A percentile compares a stretch with the other conserved stretches of the same genome.
Conservation (phyloP, 2,113 vertebrate species). For the Embiotoca jacksoni region DNA sequence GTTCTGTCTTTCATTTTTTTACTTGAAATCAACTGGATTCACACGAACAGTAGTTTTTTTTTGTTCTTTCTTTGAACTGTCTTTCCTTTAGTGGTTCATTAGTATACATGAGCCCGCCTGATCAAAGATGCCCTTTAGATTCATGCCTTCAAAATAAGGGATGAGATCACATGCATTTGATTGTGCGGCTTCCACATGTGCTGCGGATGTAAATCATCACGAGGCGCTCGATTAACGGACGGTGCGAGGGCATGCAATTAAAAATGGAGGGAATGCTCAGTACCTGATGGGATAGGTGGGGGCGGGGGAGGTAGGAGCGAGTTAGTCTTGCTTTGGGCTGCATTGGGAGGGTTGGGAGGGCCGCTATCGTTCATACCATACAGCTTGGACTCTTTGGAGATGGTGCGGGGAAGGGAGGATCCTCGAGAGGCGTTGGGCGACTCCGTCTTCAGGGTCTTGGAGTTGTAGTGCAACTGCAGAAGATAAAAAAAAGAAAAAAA, state of each 20-base stretch:
- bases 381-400: conserved; percentile 99
- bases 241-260: conserved; percentile 71
- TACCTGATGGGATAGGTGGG: conserved; percentile 98
- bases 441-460: conserved; percentile 96
- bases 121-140: conserved; percentile 44
- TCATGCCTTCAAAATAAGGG: conserved; percentile 14
- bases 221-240: conserved; percentile 25
- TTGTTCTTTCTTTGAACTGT: not conserved
- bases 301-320: conserved; percentile 94
- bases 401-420: conserved; percentile 95
- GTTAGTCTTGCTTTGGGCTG: conserved; percentile 93
- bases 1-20: not conserved
- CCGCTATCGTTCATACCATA: conserved; percentile 96
- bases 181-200: not conserved
- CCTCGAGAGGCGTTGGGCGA: conserved; percentile 95
- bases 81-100: conserved; percentile 15
- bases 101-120: conserved; percentile 46
- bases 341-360: conserved; percentile 85
- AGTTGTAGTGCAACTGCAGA: conserved; percentile 96
- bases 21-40: conserved; percentile 16
- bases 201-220: conserved; percentile 30
- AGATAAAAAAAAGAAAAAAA: no score
- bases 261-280: conserved; percentile 70
- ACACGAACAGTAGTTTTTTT: not conserved
- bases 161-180: conserved; percentile 48